Conservation (phyloP, 1,140 invertebrate species). For the Trissolcus basalis region DNA sequence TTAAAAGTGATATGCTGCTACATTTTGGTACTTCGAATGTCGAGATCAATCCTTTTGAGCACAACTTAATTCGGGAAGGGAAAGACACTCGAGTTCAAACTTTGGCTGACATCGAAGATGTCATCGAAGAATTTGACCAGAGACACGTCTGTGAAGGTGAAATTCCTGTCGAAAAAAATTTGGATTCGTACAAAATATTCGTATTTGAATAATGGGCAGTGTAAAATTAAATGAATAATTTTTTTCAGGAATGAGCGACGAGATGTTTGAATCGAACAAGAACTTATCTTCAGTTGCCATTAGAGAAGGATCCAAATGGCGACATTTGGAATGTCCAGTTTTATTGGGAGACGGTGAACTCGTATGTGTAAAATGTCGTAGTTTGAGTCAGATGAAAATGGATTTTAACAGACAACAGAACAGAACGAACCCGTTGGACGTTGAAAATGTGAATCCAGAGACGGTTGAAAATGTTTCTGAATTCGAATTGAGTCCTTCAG, state of each 20-base stretch:
- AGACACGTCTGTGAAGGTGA: conserved; percentile 67
- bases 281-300: conserved; percentile 55
- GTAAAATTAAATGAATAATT: not conserved
- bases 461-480: conserved; percentile 4
- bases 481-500: conserved; percentile 28
- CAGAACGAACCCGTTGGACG: no score
- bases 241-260: conserved; percentile 34
- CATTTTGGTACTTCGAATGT: conserved; percentile 64
- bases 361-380: conserved; percentile 66
- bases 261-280: conserved; percentile 34
- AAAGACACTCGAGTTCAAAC: conserved; percentile 57
- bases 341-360: conserved; percentile 63
- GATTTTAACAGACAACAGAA: no score
- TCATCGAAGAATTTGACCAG: conserved; percentile 70
- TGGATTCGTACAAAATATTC: no score
- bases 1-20: conserved; percentile 70
- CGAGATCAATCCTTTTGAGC: conserved; percentile 64
- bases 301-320: conserved; percentile 67
- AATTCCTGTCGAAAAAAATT: not conserved
- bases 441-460: conserved; percentile 1
- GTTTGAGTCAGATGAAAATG: conserved; percentile 32
- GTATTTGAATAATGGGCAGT: not conserved
- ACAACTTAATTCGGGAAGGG: conserved; percentile 64
- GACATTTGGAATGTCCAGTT: conserved; percentile 67
- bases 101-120: conserved; percentile 67